A percentile compares a stretch with the other conserved stretches of the same genome.
Conservation (phyloP, 2,888 invertebrate genomes). For the Lycaena phlaeas region DNA sequence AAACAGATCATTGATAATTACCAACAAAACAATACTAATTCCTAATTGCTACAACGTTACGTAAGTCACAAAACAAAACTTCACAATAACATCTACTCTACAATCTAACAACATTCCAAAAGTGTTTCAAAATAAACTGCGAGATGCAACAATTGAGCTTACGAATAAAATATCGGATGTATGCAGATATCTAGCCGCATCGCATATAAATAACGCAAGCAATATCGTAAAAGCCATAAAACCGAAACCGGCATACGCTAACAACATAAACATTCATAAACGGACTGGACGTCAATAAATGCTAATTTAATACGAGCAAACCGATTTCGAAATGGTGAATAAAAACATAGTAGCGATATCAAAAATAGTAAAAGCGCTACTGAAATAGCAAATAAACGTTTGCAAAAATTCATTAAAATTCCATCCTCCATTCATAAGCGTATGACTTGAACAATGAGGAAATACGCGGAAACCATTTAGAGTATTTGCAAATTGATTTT, state of each 20-base stretch:
- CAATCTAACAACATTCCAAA: background rate
- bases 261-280: conserved; percentile 14
- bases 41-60: no score
- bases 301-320: conserved; percentile 15
- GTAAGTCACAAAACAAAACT: no score
- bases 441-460: conserved; percentile 57
- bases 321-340: conserved; percentile 12
- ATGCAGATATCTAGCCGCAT: background rate
- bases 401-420: conserved; percentile 44
- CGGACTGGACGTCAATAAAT: conserved; percentile 13
- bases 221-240: background rate
- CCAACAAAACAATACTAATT: no score
- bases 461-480: conserved; percentile 62
- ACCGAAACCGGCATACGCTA: conserved; percentile 10
- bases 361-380: conserved; percentile 14
- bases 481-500: conserved; percentile 57
- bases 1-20: no score
- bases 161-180: background rate
- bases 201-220: background rate
- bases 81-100: no score
- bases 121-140: background rate
- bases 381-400: conserved; percentile 18
- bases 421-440: conserved; percentile 55
- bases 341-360: conserved; percentile 11
- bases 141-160: background rate